Conservation (phyloP, 2,797 vertebrate species). For the Bucorvus abyssinicus region DNA sequence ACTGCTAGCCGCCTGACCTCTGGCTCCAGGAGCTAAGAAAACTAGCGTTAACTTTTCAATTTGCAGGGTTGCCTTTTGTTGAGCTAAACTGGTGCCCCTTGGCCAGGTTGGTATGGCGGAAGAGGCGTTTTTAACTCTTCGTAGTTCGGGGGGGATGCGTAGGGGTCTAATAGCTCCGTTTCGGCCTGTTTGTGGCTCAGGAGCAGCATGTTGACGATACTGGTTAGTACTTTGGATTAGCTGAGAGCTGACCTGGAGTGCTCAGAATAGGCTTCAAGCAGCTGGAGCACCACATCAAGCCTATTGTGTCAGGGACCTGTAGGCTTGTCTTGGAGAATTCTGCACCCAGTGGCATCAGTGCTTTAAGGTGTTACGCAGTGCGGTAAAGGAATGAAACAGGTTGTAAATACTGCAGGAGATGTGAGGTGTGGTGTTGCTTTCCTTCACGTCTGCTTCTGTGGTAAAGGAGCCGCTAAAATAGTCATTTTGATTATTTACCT, state of each 20-base stretch:
- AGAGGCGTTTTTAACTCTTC: neutral
- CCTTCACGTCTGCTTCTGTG: fast-evolving
- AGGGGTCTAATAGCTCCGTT: neutral
- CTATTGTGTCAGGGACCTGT: fast-evolving
- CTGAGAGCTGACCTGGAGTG: neutral
- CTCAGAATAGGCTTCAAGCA: neutral
- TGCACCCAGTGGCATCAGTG: neutral
- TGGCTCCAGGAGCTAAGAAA: neutral
- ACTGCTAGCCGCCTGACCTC: neutral
- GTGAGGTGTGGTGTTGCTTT: neutral
- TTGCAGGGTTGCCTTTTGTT: neutral
- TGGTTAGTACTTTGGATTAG: neutral
- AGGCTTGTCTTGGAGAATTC: fast-evolving
- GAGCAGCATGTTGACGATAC: fast-evolving
- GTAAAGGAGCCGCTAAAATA: neutral
- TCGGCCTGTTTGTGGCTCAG: neutral
- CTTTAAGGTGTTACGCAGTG: neutral
- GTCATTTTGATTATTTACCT: neutral
- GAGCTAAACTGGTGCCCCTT: neutral
- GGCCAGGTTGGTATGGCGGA: conserved; percentile 5
- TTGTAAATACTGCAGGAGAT: neutral
- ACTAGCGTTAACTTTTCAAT: neutral
- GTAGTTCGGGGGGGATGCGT: neutral
- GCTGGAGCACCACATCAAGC: neutral
- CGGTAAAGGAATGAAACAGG: neutral